A percentile compares a stretch with the other conserved stretches of the same genome.
phyloP scores from a whole-genome alignment of 2,888 invertebrate species.

The Cheilosia soror region DNA sequence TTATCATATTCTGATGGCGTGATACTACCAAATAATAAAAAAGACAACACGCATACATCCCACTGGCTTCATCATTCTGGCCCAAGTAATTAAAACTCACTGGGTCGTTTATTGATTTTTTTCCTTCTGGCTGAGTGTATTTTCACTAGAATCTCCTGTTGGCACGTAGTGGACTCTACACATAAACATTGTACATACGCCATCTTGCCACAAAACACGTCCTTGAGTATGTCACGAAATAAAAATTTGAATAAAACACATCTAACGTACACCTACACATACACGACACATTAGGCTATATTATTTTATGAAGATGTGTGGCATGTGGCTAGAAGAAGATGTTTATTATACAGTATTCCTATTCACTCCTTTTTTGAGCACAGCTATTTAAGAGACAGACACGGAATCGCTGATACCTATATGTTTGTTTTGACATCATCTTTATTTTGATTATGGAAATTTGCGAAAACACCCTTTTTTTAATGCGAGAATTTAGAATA shows the following conservation, averaged over 20 bases:
- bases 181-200: conserved; percentile 14
- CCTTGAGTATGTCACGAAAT: conserved; percentile 57
- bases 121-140: background rate
- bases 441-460: conserved; percentile 53
- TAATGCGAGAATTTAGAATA: no score
- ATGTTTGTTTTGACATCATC: conserved; percentile 68
- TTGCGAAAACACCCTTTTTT: background rate
- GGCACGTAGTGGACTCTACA: conserved; percentile 39
- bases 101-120: conserved; percentile 55
- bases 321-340: background rate
- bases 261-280: conserved; percentile 16
- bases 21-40: background rate
- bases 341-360: background rate
- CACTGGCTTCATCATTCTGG: background rate
- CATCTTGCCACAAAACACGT: conserved; percentile 51
- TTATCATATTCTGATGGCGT: conserved; percentile 2
- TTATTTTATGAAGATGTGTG: background rate
- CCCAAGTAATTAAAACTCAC: conserved; percentile 8
- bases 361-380: conserved; percentile 46
- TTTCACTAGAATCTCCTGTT: conserved; percentile 40
- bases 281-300: background rate
- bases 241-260: conserved; percentile 58
- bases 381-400: conserved; percentile 4
- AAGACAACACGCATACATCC: background rate
- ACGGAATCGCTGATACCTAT: conserved; percentile 11